Conservation (phyloP, 2,113 vertebrate genomes). For the Silurus meridionalis region DNA sequence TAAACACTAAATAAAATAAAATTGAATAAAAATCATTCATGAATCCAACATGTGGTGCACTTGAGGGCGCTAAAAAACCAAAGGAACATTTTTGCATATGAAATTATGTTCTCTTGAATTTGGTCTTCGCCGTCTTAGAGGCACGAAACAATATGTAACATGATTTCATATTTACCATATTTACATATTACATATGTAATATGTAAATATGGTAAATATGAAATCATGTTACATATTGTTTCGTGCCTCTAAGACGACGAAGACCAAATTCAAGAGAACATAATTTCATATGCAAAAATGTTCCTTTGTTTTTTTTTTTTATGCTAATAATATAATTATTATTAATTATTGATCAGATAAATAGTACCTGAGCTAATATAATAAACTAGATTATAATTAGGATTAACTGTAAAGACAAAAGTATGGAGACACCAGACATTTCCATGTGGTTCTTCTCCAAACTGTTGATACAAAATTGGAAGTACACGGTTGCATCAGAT, state of each 20-base stretch:
- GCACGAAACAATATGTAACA: not conserved
- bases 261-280: not conserved
- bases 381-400: not conserved
- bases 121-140: not conserved
- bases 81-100: not conserved
- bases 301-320: not conserved
- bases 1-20: not conserved
- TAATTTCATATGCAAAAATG: not conserved
- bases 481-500: no score
- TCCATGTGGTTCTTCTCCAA: no score
- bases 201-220: no score
- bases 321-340: no score
- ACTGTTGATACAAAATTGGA: no score
- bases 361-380: not conserved
- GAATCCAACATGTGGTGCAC: not conserved
- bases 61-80: not conserved
- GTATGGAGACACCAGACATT: no score
- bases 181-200: no score
- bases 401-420: no score
- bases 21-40: not conserved
- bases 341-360: not conserved
- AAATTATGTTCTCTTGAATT: not conserved
- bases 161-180: no score
- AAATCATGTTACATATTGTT: no score
- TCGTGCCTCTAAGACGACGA: not conserved